phyloP scores from a whole-genome alignment of 1,140 invertebrate species.

The Heliothis virescens region DNA sequence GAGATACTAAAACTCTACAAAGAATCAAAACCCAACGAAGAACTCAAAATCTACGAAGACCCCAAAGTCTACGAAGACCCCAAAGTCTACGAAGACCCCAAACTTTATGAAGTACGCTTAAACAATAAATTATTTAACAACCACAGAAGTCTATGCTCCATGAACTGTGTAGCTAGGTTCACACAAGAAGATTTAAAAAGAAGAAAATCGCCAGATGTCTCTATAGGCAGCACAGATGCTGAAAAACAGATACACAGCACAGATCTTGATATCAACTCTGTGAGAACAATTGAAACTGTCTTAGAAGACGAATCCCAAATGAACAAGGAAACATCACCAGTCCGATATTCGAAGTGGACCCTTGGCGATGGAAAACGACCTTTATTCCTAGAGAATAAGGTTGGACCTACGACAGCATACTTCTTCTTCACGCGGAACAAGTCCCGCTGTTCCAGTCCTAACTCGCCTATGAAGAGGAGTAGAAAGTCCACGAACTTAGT shows the following conservation, averaged over 20 bases:
- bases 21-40: too few species aligned
- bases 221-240: constrained; percentile 52
- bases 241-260: constrained; percentile 66
- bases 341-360: background rate
- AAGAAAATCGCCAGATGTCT: constrained; percentile 45
- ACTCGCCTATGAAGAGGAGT: constrained; percentile 66
- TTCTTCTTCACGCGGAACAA: constrained; percentile 55
- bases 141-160: constrained; percentile 60
- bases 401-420: constrained; percentile 35
- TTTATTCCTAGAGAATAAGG: constrained; percentile 22
- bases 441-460: constrained; percentile 9
- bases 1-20: too few species aligned
- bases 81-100: too few species aligned
- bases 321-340: background rate
- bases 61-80: too few species aligned
- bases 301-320: background rate
- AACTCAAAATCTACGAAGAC: background rate
- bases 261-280: constrained; percentile 56
- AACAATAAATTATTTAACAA: background rate
- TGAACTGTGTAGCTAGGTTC: constrained; percentile 56
- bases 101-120: background rate
- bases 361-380: background rate
- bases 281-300: constrained; percentile 4
- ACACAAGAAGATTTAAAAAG: constrained; percentile 32
- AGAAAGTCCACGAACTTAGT: constrained; percentile 77